Conservation (phyloP, 2,113 vertebrate species). For the Gnathonemus longibarbis region DNA sequence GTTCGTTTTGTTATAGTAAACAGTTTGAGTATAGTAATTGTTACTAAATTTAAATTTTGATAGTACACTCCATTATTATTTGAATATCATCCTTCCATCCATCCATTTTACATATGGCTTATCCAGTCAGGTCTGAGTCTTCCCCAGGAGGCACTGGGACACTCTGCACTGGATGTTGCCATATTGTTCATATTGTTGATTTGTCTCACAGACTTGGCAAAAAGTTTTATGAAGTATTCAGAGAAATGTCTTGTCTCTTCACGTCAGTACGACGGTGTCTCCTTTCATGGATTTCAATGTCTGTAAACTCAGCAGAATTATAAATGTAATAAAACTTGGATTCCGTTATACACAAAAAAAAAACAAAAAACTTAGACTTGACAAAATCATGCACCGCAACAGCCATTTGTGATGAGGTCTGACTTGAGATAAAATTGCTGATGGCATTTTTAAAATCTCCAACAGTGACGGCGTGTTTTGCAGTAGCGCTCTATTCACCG, state of each 20-base stretch:
- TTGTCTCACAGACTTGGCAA: not conserved
- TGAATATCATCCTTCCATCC: not conserved
- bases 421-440: not conserved
- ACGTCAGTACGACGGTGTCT: slow-evolving; percentile 10
- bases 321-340: slow-evolving; percentile 22
- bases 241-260: slow-evolving; percentile 5
- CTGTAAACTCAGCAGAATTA: slow-evolving; percentile 23
- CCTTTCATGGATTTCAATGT: slow-evolving; percentile 14
- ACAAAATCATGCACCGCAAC: not conserved
- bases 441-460: not conserved
- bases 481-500: slow-evolving; percentile 11
- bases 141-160: not conserved
- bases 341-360: not conserved
- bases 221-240: slow-evolving; percentile 6
- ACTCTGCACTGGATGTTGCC: not conserved
- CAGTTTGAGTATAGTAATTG: not conserved
- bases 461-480: not conserved
- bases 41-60: not conserved
- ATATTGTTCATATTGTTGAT: not conserved
- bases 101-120: not conserved
- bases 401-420: slow-evolving; percentile 1
- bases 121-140: not conserved
- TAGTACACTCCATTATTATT: not conserved
- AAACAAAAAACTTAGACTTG: not conserved
- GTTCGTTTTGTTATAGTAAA: not conserved